Conservation (phyloP, 1,140 invertebrate genomes). For the Cheumatopsyche charites region DNA sequence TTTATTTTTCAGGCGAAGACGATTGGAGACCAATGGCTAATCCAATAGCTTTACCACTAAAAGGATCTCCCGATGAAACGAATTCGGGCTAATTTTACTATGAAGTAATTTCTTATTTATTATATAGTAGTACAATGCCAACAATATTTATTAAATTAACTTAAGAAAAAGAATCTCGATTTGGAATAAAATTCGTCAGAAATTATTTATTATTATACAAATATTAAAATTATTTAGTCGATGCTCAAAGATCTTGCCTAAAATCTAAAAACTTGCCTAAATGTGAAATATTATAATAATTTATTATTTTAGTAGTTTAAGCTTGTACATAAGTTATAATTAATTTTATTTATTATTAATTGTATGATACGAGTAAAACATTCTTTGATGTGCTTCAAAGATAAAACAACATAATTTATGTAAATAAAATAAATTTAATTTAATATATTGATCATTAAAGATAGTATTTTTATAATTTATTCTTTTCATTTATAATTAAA, state of each 20-base stretch:
- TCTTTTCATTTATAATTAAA: no score
- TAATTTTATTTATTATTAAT: not conserved
- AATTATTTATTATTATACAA: no score
- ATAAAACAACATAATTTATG: no score
- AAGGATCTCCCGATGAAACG: not conserved
- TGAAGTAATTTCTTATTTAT: not conserved
- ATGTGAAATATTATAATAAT: slow-evolving; percentile 17
- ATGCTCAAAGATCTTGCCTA: not conserved
- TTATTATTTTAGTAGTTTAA: not conserved
- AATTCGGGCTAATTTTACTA: not conserved
- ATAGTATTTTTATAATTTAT: no score
- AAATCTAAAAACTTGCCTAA: not conserved
- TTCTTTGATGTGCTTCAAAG: not conserved
- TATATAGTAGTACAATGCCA: slow-evolving; percentile 2
- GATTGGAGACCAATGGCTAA: slow-evolving; percentile 60
- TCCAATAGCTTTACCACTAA: slow-evolving; percentile 43
- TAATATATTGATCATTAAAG: no score
- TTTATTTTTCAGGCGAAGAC: slow-evolving; percentile 51
- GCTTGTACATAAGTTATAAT: slow-evolving; percentile 6
- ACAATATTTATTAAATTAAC: not conserved
- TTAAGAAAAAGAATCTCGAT: not conserved
- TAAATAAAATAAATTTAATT: no score
- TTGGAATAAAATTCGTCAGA: no score
- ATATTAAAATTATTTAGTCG: not conserved
- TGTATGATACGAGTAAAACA: no score